phyloP scores from a whole-genome alignment of 2,113 vertebrate genomes.

The Tyto alba region DNA sequence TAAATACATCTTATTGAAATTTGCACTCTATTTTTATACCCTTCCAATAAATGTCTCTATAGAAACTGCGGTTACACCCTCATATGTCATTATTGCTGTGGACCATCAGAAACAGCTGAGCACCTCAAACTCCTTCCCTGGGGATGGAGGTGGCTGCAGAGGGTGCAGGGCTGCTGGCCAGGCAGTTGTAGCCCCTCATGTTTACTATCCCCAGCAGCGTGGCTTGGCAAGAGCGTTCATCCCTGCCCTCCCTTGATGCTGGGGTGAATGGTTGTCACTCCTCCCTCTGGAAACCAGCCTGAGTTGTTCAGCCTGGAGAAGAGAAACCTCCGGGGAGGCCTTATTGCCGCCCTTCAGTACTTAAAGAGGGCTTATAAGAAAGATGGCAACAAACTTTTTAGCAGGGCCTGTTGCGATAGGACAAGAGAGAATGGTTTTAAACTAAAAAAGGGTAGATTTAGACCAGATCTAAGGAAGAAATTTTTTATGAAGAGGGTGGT shows the following conservation, averaged over 20 bases:
- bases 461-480: no score
- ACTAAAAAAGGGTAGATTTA: not conserved
- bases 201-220: not conserved
- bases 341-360: no score
- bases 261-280: not conserved
- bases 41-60: conserved; percentile 24
- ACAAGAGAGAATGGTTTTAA: not conserved
- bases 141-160: not conserved
- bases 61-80: not conserved
- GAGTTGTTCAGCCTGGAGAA: not conserved
- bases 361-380: not conserved
- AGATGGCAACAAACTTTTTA: not conserved
- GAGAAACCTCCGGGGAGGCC: not conserved
- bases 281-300: not conserved
- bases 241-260: not conserved
- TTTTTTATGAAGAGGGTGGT: not conserved
- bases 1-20: not conserved
- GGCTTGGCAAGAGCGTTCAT: rapidly evolving
- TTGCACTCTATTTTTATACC: not conserved
- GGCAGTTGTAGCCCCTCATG: rapidly evolving
- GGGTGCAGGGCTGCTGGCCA: not conserved
- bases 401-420: no score
- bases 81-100: not conserved
- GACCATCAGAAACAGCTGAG: not conserved
- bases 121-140: not conserved